Conservation (phyloP, 2,797 vertebrate genomes). For the Hylomyscus alleni region DNA sequence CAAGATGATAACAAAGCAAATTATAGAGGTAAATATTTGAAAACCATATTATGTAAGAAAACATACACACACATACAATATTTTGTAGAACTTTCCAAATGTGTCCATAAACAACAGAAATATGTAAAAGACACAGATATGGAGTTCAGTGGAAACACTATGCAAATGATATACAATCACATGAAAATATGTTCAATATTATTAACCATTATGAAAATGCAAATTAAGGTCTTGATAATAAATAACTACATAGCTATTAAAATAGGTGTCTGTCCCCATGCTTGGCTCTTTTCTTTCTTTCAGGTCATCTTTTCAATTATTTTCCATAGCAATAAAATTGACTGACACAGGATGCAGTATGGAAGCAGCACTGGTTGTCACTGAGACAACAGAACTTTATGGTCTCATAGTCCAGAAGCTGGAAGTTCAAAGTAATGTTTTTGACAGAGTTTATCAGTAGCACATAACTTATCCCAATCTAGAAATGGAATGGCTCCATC, state of each 20-base stretch:
- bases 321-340: not conserved
- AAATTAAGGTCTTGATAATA: not conserved
- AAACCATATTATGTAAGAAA: not conserved
- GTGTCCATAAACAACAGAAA: not conserved
- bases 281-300: not conserved
- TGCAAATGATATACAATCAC: not conserved
- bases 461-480: not conserved
- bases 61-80: not conserved
- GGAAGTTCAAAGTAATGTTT: not conserved
- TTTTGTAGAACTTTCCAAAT: not conserved
- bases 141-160: not conserved
- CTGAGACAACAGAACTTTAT: not conserved
- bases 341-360: not conserved
- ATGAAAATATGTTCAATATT: not conserved
- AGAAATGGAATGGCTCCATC: not conserved
- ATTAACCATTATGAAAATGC: not conserved
- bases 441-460: not conserved
- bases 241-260: not conserved
- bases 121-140: not conserved
- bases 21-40: not conserved
- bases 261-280: not conserved
- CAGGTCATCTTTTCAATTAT: not conserved
- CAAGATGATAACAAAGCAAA: not conserved
- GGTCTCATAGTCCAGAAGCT: not conserved
- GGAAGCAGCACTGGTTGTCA: not conserved